Evolutionary conservation across 2,797 vertebrate species (phyloP), one percentile per base, ranked within the genome.

Genomic region (Schizopygopsis malacanthus): DNA sequence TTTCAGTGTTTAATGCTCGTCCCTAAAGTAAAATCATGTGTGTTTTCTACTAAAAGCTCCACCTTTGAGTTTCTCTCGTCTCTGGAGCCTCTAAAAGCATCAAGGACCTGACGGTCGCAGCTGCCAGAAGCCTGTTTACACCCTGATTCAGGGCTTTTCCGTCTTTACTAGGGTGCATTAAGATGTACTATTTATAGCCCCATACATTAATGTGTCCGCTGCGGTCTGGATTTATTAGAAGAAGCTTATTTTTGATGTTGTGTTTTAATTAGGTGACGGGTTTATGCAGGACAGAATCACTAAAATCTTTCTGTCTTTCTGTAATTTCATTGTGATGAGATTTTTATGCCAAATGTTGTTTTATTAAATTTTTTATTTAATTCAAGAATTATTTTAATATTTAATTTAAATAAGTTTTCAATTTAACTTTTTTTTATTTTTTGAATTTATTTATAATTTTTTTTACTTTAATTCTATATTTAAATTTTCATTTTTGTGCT

Each of bases 161-260:
- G 11, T 52, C 65, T 72, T 79, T 37, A 54, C 73, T 28, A 16
- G n/a, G 22, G 33, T 39, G 59, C 61, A 78, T 61, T 70, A 78
- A 47, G 20, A 83, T 72, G 43, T 71, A 18, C 39, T 50, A 82
- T 86, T 22, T 86, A 87, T 39, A 45, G 67, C 28, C 67, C 56
- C 76, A 79, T 76, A 4, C 39, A 16, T 22, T 79, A 47, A 61
- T 41, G 52, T 25, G 25, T 28, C 7, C 15, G 43, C 52, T 61
- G 47, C 28, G 45, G 47, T 76, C 69, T 33, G 59, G 28, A 69
- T 76, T 76, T 65, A 65, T 75, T 12, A 75, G 33, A 67, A 10
- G 2, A 52, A 25, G 28, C 18, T 63, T 63, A 28, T 83, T 75
- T 75, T 37, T 50, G 20, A 56, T 37, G 43, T 25, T 20, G 1